Percentiles rank a stretch among this genome's conserved stretches.
These are phyloP conservation scores for Glandiceps talaboti DNA, from an alignment of 53 echinoderm and acorn worm genomes.

Conservation along the genomic window DNA sequence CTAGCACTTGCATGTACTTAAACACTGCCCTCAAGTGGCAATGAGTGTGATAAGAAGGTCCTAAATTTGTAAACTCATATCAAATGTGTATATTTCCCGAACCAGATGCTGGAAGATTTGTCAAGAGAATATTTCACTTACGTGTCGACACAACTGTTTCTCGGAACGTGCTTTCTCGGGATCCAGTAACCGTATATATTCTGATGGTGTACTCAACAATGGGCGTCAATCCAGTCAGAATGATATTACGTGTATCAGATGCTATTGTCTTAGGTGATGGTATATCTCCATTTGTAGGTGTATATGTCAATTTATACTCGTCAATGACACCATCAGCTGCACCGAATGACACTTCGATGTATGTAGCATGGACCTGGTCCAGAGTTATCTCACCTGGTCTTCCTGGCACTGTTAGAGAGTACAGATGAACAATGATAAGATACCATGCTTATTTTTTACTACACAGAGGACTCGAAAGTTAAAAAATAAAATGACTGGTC, in stretches of 20 bases:
- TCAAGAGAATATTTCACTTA: no score
- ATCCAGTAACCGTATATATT: background rate
- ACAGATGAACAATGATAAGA: no score
- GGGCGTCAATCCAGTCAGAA: background rate
- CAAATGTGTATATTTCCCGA: no score
- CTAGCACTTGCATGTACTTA: no score
- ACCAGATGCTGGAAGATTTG: no score
- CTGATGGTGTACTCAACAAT: background rate
- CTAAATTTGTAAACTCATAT: no score
- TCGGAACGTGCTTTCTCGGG: background rate
- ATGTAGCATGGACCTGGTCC: background rate
- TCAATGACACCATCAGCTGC: background rate
- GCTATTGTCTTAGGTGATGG: background rate
- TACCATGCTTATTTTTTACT: no score
- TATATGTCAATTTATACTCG: background rate
- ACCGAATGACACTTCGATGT: background rate
- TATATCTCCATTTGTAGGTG: background rate
- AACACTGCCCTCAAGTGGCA: no score
- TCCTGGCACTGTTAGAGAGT: background rate
- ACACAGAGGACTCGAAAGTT: no score
- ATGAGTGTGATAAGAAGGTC: no score
- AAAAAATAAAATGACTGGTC: no score
- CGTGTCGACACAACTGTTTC: background rate
- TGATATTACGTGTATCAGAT: background rate
- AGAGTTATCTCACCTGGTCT: background rate